Evolutionary conservation across 2,888 invertebrate genomes (phyloP), one percentile per base, ranked within the genome.

Genomic region (Noctua janthe): DNA sequence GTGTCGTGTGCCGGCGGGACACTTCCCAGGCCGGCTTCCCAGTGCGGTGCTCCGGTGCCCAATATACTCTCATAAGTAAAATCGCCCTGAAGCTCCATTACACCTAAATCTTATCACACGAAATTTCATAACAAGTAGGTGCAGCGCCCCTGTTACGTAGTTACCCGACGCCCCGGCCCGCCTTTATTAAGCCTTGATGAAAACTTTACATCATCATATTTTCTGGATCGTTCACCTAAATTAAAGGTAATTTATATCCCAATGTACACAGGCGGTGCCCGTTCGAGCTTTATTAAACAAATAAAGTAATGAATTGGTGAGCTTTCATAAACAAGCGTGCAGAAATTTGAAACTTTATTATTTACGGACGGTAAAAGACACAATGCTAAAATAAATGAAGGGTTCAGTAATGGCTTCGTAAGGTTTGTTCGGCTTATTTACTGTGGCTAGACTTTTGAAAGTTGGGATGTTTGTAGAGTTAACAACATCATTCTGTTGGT

Each of bases 201-300:
- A 95, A 96, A 95, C 94, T 95, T 94, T 94, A 94, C 95, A 95
- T 96, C 95, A 95, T 95, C 95, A 95, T 96, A 96, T 96, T 96
- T 96, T 95, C 95, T 94, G 94, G 95, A 95, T 95, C 95, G 94
- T 94, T 95, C 95, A 93, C 95, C 93, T 95, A 96, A 96, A 96
- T 96, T 96, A 96, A 95, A 96, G 95, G 95, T 96, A 96, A 96
- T 96, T 96, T 96, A 96, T 96, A 96, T 92, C 93, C 93, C 94
- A 93, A 94, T 94, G 94, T 95, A 89, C 84, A 87, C 89, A 89
- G 94, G 91, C 94, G 93, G 94, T 91, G 94, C 94, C 91, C 91
- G 93, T 93, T 93, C 88, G 91, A 93, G 95, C 95, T 95, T 96
- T 96, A 96, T 95, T 96, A 95, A 95, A 95, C 95, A 95, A 96